These are phyloP conservation scores for Muschampia plurimacula DNA, from an alignment of 2,888 invertebrate genomes.

Conservation along the genomic window DNA sequence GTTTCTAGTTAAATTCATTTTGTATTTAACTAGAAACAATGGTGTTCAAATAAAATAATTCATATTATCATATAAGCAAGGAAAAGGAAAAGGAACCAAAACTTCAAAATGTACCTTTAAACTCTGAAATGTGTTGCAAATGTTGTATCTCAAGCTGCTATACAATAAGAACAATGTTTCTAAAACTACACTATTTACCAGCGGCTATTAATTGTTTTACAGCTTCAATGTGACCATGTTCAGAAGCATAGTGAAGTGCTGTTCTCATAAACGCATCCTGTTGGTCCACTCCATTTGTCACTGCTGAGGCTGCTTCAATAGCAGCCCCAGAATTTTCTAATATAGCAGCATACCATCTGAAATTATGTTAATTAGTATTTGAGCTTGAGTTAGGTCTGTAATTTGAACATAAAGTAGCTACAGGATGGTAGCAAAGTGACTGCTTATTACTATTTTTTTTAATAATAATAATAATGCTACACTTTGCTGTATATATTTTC, in stretches of 20 bases:
- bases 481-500: too few species aligned
- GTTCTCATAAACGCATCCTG: slow-evolving; percentile 88
- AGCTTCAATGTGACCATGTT: slow-evolving; percentile 87
- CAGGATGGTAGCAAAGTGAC: slow-evolving; percentile 27
- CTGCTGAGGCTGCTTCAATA: slow-evolving; percentile 74
- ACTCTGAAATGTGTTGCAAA: slow-evolving; percentile 15
- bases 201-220: slow-evolving; percentile 86
- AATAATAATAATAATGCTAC: too few species aligned
- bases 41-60: too few species aligned
- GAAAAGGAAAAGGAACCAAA: slow-evolving; percentile 11
- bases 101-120: slow-evolving; percentile 29
- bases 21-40: too few species aligned
- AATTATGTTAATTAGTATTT: slow-evolving; percentile 62
- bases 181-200: slow-evolving; percentile 67
- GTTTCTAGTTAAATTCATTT: too few species aligned
- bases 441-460: too few species aligned
- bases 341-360: slow-evolving; percentile 91
- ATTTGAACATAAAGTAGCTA: too few species aligned
- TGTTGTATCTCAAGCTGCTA: slow-evolving; percentile 29
- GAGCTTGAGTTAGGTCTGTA: too few species aligned
- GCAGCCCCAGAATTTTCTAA: slow-evolving; percentile 88
- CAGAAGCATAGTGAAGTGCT: slow-evolving; percentile 91
- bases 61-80: not conserved
- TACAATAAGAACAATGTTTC: slow-evolving; percentile 34
- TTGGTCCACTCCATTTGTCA: slow-evolving; percentile 85